Base-by-base conservation (phyloP, 2,888 invertebrate genomes). In the Synanthedon vespiformis region DNA sequence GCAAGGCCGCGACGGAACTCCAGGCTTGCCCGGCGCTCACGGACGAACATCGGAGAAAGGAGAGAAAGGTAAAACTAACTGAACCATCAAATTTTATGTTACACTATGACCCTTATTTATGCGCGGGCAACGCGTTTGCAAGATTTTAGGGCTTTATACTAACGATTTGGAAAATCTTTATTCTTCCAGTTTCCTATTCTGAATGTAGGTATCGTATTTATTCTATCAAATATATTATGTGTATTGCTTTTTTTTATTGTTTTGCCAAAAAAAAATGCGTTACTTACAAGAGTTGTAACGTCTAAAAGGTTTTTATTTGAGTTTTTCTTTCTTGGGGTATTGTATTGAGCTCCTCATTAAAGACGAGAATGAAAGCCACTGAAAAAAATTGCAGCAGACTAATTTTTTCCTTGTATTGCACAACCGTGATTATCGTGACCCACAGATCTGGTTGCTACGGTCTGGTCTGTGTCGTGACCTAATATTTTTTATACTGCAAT, bases 21-120 rank as follows among this genome's bases (percentile, higher is more conserved):
- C 93, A 40, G 90, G 91, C 56, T 65, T 89, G 61, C 79, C 89
- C 56, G 76, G 90, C 73, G 65, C 88, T 58, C 77, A 89, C 80
- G 74, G 90, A 65, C 74, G 86, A 59, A 91, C 92, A 52, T 93
- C 93, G 10, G 92, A 91, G 68, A 94, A 93, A 77, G 94, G 94
- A 54, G 93, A 92, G 65, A 92, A 93, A 80, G 91, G 92, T 72
- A 90, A 88, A 75, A 77, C 70, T 74, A 74, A 81, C 79, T 84
- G 74, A 74, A 77, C 83, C 84, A 83, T 85, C 77, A 86, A 87
- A 83, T 85, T 86, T 86, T 85, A 87, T 85, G 81, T 77, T 77
- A 68, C 77, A 75, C 77, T 78, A 78, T 80, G 77, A 77, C 77
- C 79, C 73, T 78, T 82, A 85, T 85, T 85, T 85, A 84, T 80